Conservation (phyloP, 53 echinoderm and acorn worm species). For the Pentamera pediparva region DNA sequence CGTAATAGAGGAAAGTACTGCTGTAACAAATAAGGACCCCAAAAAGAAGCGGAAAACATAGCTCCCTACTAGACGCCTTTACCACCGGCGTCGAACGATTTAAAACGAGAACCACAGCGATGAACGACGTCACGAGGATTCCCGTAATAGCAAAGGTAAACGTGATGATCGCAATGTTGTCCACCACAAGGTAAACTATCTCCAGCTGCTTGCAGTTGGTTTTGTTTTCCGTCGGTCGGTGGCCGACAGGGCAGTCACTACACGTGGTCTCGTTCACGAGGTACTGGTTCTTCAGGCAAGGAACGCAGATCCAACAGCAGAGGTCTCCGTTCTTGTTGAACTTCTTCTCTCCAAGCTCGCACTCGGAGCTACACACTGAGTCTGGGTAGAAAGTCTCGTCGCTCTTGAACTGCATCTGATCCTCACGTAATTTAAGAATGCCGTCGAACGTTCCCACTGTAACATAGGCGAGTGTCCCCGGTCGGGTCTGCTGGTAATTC, state of each 20-base stretch:
- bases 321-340: slow-evolving; percentile 54
- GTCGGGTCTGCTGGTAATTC: slow-evolving; percentile 61
- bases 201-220: slow-evolving; percentile 56
- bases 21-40: slow-evolving; percentile 84
- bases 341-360: slow-evolving; percentile 53
- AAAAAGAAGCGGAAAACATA: slow-evolving; percentile 63
- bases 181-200: slow-evolving; percentile 45
- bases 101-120: slow-evolving; percentile 57
- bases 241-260: slow-evolving; percentile 43
- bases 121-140: slow-evolving; percentile 51
- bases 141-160: slow-evolving; percentile 62
- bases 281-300: slow-evolving; percentile 54
- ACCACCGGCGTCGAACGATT: slow-evolving; percentile 88
- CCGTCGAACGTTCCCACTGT: slow-evolving; percentile 55
- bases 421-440: slow-evolving; percentile 33
- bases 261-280: slow-evolving; percentile 54
- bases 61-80: slow-evolving; percentile 92
- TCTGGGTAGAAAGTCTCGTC: slow-evolving; percentile 43
- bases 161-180: slow-evolving; percentile 57
- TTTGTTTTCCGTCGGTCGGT: slow-evolving; percentile 44
- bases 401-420: slow-evolving; percentile 32
- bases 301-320: slow-evolving; percentile 78
- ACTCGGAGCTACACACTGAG: slow-evolving; percentile 61
- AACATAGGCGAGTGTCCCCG: slow-evolving; percentile 50
- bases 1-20: slow-evolving; percentile 52